Percentiles rank a stretch among this genome's conserved stretches.
Evolutionary conservation across 2,888 invertebrate species (phyloP).

Genomic region (Bimastos eiseni): DNA sequence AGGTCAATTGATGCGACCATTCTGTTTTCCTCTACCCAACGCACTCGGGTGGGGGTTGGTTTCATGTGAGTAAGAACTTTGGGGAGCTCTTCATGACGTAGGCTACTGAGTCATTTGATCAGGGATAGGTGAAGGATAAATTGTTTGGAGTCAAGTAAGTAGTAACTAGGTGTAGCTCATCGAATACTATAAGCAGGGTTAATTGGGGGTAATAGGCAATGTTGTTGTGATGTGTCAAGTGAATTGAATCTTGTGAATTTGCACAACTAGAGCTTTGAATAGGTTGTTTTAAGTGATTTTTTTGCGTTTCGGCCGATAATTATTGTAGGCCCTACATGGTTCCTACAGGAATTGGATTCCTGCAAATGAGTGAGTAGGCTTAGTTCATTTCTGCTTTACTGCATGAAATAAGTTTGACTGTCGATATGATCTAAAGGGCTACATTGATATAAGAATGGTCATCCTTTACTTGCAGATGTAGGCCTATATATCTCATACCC

Average conservation of each 20-base stretch:
- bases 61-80: constrained; percentile 10
- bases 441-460: background rate
- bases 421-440: background rate
- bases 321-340: background rate
- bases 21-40: background rate
- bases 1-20: background rate
- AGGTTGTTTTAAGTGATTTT: background rate
- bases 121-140: background rate
- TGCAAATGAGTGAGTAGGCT: background rate
- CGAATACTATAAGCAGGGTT: background rate
- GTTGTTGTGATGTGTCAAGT: background rate
- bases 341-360: background rate
- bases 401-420: background rate
- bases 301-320: background rate
- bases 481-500: too few species aligned
- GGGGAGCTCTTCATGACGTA: background rate
- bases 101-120: background rate
- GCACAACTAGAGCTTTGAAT: background rate
- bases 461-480: background rate
- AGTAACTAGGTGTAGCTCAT: too few species aligned
- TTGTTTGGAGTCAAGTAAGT: too few species aligned
- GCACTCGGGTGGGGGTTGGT: background rate
- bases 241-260: background rate
- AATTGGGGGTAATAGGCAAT: background rate
- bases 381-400: background rate